A percentile compares a stretch with the other conserved stretches of the same genome.
These are phyloP conservation scores for human DNA, from an alignment of 2,113 vertebrate genomes.

Conservation along the genomic window GRCh38 chr17:73280001-73280500, in stretches of 20 bases:
- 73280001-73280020: rapidly evolving
- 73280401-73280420: rapidly evolving
- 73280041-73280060: background rate
- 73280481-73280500: background rate
- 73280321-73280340: rapidly evolving
- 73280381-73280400: rapidly evolving
- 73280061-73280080: rapidly evolving
- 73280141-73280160: rapidly evolving
- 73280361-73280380: no score
- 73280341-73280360: rapidly evolving
- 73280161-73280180: background rate
- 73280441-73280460: background rate
- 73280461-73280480: background rate
- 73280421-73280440: rapidly evolving
- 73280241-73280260: background rate
- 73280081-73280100: background rate
- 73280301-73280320: no score
- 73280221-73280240: rapidly evolving
- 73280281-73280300: rapidly evolving
- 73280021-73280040: background rate
- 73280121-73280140: background rate
- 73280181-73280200: background rate
- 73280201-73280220: rapidly evolving
- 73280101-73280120: background rate
- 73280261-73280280: no score